These are phyloP conservation scores for Ptilorrhoa leucosticta DNA, from an alignment of 2,113 vertebrate genomes.

Conservation along the genomic window DNA sequence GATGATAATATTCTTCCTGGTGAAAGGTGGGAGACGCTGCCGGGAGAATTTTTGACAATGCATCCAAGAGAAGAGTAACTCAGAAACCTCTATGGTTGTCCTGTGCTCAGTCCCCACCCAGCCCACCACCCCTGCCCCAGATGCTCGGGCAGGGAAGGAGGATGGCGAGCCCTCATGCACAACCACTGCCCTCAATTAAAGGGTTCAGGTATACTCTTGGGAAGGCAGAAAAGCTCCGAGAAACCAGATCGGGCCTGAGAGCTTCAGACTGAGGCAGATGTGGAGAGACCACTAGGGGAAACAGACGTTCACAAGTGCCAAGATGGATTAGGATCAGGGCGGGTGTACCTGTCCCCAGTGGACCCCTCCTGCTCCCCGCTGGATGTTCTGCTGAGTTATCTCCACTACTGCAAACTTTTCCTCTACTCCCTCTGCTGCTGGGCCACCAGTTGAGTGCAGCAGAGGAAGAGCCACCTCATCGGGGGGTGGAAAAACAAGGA, in stretches of 20 bases:
- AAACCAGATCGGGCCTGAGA: neutral
- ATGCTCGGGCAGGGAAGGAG: neutral
- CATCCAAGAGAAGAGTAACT: neutral
- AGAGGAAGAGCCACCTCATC: neutral
- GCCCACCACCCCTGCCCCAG: neutral
- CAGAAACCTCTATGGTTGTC: neutral
- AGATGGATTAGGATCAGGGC: neutral
- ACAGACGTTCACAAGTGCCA: neutral
- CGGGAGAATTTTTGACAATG: neutral
- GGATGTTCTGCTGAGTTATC: neutral
- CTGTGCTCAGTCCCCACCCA: neutral
- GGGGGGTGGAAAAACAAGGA: neutral
- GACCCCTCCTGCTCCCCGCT: neutral
- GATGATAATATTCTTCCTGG: neutral
- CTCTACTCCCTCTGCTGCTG: neutral
- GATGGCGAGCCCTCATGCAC: rapidly evolving
- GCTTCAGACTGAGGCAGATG: neutral
- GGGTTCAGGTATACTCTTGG: neutral
- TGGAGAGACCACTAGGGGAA: neutral
- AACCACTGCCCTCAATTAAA: neutral
- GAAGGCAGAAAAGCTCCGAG: neutral
- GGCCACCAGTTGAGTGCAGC: neutral
- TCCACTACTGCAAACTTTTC: neutral
- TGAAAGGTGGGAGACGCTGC: neutral
- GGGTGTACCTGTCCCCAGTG: neutral